Evolutionary conservation across 2,113 vertebrate genomes (phyloP), one percentile per base, ranked within the genome.

Genomic region (Alectura lathami): DNA sequence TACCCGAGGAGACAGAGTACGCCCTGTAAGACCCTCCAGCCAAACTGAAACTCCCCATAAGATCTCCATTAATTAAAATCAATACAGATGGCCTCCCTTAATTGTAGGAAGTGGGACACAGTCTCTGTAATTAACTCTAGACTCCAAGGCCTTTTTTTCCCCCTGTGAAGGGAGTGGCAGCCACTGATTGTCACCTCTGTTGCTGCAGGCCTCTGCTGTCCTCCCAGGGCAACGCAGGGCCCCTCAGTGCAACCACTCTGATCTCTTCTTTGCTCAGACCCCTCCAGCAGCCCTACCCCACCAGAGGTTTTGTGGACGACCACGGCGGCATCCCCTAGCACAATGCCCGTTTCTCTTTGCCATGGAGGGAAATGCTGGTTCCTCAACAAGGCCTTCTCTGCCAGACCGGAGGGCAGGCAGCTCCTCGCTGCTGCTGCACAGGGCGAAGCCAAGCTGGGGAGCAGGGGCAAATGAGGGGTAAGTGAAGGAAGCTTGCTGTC

Each of bases 11-110:
- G 68, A 53, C 11, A 50, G 45, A 80, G 23, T 40, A 77, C 42
- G 30, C 29, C 45, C 72, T 67, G 48, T 42, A 78, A 93, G 78
- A 86, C 89, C 91, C 89, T 93, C 60, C 51, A 81, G 96, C 66
- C 88, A 94, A 93, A 90, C 73, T 94, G 72, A 91, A 89, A 78
- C 40, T 93, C 51, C 18, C 36, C 40, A 16, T 72, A 86, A 93
- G 85, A 48, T 93, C 66, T 93, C 56, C 38, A 23, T 93, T 97
- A 96, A 96, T 95, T 96, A 93, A 96, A 95, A 95, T 90, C 56
- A 81, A 76, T 91, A 51, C 85, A 94, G 83, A 91, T 96, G 85
- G 73, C 30, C 81, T 96, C 68, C 76, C 48, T 88, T 91, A 94
- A 90, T 91, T 91, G 83, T 90, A 86, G 88, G 68, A 96, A 96